Base-by-base conservation (phyloP, 2,888 invertebrate genomes). In the Polyommatus iphigenia region DNA sequence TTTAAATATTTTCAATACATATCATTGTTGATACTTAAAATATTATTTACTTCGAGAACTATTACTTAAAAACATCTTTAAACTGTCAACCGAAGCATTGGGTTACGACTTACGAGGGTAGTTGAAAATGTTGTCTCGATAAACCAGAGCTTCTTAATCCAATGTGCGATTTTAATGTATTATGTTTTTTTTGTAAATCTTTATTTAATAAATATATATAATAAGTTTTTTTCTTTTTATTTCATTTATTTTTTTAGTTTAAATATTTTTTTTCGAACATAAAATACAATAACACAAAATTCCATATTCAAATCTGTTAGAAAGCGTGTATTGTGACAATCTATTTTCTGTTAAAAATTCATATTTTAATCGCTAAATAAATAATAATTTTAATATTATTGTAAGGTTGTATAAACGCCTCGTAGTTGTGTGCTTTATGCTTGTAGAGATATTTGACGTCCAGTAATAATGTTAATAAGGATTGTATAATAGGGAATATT, bases 1-100 rank as follows among this genome's bases (percentile, higher is more conserved):
- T 46, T 72, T 73, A 13, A 73, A 73, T 73, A 50, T 73, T 73
- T 24, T 20, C 20, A 73, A 73, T 73, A 73, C 73, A 73, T 73
- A 73, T 73, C 73, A 73, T 41, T 73, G 73, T 73, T 46, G 73
- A 46, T 67, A 67, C 29, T 18, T 32, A 67, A 67, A 67, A 67
- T 67, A 67, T 67, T 67, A 67, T 67, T 67, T 67, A 67, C 18
- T 15, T 67, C 29, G 62, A 67, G 13, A 32, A 15, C 13, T 29
- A 67, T 67, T 29, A 67, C 10, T 8, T 20, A n/a, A n/a, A 59
- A 62, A 67, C 6, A 24, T 67, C 13, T 29, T 67, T 15, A 29
- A 67, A 67, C 67, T 67, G 32, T 29, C 29, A 67, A 67, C 29
- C 15, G 32, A 29, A 67, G 29, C 67, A 67, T 29, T 67, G 67